These are phyloP conservation scores for Amblyopsis rosae DNA, from an alignment of 2,113 vertebrate genomes.

Conservation along the genomic window DNA sequence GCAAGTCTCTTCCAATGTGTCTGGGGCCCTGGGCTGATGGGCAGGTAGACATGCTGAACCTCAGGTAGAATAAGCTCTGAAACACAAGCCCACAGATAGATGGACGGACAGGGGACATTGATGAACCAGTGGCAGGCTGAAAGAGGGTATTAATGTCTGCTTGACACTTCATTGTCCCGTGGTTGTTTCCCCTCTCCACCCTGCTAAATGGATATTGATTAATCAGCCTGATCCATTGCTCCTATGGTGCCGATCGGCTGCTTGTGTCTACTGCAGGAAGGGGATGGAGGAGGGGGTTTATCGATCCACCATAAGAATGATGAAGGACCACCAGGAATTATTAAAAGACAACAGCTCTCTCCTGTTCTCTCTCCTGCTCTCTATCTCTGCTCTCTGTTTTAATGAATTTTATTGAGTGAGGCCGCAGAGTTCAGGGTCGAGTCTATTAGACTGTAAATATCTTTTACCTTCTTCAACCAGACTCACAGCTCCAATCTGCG, in stretches of 20 bases:
- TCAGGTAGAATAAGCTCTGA: slow-evolving; percentile 21
- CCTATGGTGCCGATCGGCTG: slow-evolving; percentile 64
- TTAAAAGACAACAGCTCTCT: slow-evolving; percentile 67
- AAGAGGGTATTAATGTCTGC: slow-evolving; percentile 62
- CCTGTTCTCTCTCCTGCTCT: slow-evolving; percentile 10
- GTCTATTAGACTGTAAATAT: slow-evolving; percentile 64
- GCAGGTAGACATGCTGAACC: slow-evolving; percentile 1
- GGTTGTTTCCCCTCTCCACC: slow-evolving; percentile 70
- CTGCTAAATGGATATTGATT: slow-evolving; percentile 76
- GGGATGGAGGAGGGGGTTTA: slow-evolving; percentile 29
- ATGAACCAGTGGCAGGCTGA: slow-evolving; percentile 30
- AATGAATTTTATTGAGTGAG: slow-evolving; percentile 74
- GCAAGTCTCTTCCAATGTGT: too few species aligned
- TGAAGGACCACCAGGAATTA: slow-evolving; percentile 73
- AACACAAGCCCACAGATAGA: slow-evolving; percentile 39
- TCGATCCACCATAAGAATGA: slow-evolving; percentile 63
- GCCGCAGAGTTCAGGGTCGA: slow-evolving; percentile 61
- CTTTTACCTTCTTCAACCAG: slow-evolving; percentile 44
- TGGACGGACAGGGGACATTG: slow-evolving; percentile 17
- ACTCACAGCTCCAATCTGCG: slow-evolving; percentile 35
- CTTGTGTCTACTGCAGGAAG: slow-evolving; percentile 38
- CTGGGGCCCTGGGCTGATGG: slow-evolving; percentile 3
- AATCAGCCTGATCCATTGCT: slow-evolving; percentile 73
- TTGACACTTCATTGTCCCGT: slow-evolving; percentile 72
- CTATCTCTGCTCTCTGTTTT: slow-evolving; percentile 29